Base-by-base conservation (phyloP, 1,140 invertebrate genomes). In the Tachypleus tridentatus region DNA sequence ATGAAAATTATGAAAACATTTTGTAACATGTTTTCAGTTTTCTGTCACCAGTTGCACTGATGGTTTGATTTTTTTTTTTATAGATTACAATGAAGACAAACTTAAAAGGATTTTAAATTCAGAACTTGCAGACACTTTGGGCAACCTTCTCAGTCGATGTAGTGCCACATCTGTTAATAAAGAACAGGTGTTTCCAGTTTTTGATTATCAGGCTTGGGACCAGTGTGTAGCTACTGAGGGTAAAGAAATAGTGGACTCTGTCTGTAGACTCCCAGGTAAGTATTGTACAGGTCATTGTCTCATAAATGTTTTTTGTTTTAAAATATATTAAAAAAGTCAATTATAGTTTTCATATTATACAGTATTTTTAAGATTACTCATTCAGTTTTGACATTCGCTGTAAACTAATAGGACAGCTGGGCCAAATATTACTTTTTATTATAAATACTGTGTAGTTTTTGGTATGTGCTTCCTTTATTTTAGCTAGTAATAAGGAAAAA, bases 121-220 rank as follows among this genome's bases (percentile, higher is more conserved):
- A 3, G 94, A 98, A 75, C 77, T 99, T 58, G 93, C 93, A 4
- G 88, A 97, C 75, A 93, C 88, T 4, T 76, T 97, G 3, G 95
- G 94, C 48, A 98, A 98, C 81, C 79, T 98, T 52, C 79, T 97
- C 47, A 88, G 82, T 70, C 82, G 96, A 59, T 88, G 86, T 73
- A 86, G 84, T 68, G 86, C 87, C 51, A 80, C 80, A 67, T 76
- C 83, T 49, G 76, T 98, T 49, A 98, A 98, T 83, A 86, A 86
- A 29, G 72, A 79, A 9, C 84, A 86, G 75, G 79, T 84, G 70
- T 87, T 90, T 76, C 91, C 91, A 3, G 64, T 75, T 63, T 78
- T 85, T 57, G 76, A 82, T 67, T 48, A 73, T 74, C 70, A 79
- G 77, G 64, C 73, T 79, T 83, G 57, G 60, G 11, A 76, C 29